These are phyloP conservation scores for Metridium senile DNA, from an alignment of 92 coral and sea anemone species.

Conservation along the genomic window DNA sequence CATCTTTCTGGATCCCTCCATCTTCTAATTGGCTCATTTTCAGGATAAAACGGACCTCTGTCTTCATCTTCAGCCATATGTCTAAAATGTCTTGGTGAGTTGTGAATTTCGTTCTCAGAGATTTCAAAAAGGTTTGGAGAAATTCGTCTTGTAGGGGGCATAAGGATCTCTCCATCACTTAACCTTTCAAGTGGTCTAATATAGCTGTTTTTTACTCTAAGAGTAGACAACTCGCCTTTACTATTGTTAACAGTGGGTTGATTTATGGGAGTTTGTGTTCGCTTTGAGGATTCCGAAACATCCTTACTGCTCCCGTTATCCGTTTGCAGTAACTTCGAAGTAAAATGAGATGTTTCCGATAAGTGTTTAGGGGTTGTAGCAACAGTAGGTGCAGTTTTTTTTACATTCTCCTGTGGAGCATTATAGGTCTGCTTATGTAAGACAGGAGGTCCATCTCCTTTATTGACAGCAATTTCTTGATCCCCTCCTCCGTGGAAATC, in stretches of 20 bases:
- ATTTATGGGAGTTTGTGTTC: neutral
- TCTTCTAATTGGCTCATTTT: conserved; percentile 18
- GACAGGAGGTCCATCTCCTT: conserved; percentile 72
- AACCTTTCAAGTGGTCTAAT: conserved; percentile 24
- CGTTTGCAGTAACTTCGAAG: neutral
- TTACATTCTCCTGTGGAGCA: neutral
- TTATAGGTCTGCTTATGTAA: neutral
- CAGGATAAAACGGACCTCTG: conserved; percentile 16
- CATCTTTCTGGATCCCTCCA: conserved; percentile 18
- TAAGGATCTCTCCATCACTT: conserved; percentile 21
- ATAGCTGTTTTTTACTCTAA: conserved; percentile 29
- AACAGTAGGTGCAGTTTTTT: neutral
- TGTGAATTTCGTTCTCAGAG: conserved; percentile 41
- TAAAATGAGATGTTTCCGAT: neutral
- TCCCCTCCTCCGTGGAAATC: conserved; percentile 50
- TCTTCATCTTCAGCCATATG: conserved; percentile 20
- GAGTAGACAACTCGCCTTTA: conserved; percentile 2
- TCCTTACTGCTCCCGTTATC: neutral
- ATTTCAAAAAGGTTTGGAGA: conserved; percentile 49
- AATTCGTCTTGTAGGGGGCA: conserved; percentile 23
- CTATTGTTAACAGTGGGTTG: neutral
- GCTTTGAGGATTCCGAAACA: neutral
- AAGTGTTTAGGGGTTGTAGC: neutral
- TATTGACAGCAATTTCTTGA: conserved; percentile 66
- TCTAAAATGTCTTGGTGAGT: conserved; percentile 2